Evolutionary conservation across 2,888 invertebrate species (phyloP), one percentile per base, ranked within the genome.

Genomic region (Anoncus sp.): DNA sequence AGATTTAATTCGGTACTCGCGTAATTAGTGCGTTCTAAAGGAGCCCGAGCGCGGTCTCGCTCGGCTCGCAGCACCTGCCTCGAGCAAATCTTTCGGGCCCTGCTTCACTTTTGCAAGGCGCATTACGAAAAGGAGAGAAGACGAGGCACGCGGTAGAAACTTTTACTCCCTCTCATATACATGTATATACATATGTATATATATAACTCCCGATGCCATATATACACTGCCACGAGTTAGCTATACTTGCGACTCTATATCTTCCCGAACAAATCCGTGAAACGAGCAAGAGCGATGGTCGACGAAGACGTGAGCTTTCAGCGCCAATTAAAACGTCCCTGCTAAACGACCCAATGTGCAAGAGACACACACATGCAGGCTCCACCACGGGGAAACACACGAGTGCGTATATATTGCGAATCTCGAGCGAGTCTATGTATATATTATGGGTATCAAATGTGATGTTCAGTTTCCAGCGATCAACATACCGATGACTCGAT

Each of bases 31-130:
- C 75, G n/a, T n/a, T 57, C 66, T 74, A 73, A 74, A 77, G 55
- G n/a, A n/a, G n/a, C n/a, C n/a, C n/a, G n/a, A 22, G 20, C 59
- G 84, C 86, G 87, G 90, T 90, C 82, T 85, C 90, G 90, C 89
- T 90, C 85, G 71, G 86, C 76, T 89, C 89, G 87, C 88, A 88
- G 90, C 90, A 91, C 90, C 90, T 91, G 90, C 83, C 87, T 71
- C 81, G 74, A 82, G 67, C 72, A 82, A 81, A 79, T 83, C 79
- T 79, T 51, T 53, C 65, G 31, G 3, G 71, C 67, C 24, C 57
- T 27, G 71, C 60, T 57, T 66, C 66, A 62, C 60, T 59, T 43
- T 24, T 66, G 53, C 45, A 20, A 74, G 53, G 40, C 14, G n/a
- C 31, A 5, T 3, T 59, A 31, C 24, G 62, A 40, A 62, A 78